Percentiles rank a stretch among this genome's conserved stretches.
phyloP scores from a whole-genome alignment of 2,888 invertebrate genomes.

The Spodoptera picta region DNA sequence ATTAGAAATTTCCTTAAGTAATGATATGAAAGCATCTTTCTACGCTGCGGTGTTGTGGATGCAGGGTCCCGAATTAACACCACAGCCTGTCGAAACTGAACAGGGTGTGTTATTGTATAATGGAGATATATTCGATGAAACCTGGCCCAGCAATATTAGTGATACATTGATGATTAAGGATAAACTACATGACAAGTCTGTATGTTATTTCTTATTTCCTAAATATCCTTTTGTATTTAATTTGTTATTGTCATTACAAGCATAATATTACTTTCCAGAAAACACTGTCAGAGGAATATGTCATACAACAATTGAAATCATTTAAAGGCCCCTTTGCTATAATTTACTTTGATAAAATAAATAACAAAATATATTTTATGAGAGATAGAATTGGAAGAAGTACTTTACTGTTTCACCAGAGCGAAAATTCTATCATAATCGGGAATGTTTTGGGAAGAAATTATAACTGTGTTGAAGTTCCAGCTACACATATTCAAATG shows the following conservation, averaged over 20 bases:
- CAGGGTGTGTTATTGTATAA: conserved; percentile 94
- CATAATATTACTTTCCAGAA: conserved; percentile 42
- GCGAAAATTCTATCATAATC: conserved; percentile 75
- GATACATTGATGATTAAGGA: conserved; percentile 88
- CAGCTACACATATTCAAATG: conserved; percentile 89
- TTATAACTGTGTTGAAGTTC: conserved; percentile 89
- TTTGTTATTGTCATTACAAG: conserved; percentile 12
- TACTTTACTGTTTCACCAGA: conserved; percentile 91
- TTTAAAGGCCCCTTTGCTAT: conserved; percentile 96
- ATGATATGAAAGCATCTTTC: conserved; percentile 67
- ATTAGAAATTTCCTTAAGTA: conserved; percentile 59
- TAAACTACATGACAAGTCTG: conserved; percentile 60
- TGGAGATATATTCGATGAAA: conserved; percentile 94
- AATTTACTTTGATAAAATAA: conserved; percentile 91
- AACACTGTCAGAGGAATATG: conserved; percentile 59
- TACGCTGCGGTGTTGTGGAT: conserved; percentile 94
- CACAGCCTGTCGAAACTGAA: conserved; percentile 91
- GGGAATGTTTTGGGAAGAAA: conserved; percentile 87
- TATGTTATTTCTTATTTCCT: conserved; percentile 24
- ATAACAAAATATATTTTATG: conserved; percentile 92
- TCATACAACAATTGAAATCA: conserved; percentile 84
- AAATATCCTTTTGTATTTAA: neutral
- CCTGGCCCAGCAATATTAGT: conserved; percentile 71
- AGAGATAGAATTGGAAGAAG: conserved; percentile 96
- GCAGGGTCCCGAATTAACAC: conserved; percentile 90